Evolutionary conservation across 1,140 invertebrate genomes (phyloP).

Genomic region (Ceratitis capitata): DNA sequence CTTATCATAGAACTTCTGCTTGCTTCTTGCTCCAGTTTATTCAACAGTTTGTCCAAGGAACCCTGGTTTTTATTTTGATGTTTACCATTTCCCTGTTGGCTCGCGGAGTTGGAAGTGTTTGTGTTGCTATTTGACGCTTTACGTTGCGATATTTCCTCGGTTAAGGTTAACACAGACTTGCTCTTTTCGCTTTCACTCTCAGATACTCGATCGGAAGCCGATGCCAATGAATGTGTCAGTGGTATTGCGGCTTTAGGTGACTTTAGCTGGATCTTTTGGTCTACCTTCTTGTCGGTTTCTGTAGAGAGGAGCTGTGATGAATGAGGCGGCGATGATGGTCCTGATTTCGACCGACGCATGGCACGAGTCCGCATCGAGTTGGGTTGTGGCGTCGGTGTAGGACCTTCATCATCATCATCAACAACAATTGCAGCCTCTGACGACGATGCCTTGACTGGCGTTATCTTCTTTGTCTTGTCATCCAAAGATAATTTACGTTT

Average conservation of each 20-base stretch:
- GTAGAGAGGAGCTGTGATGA: slow-evolving; percentile 40
- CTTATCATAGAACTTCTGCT: slow-evolving; percentile 41
- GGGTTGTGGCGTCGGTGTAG: neutral
- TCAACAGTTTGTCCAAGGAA: slow-evolving; percentile 57
- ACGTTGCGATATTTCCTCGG: slow-evolving; percentile 57
- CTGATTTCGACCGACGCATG: slow-evolving; percentile 56
- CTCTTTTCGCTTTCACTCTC: slow-evolving; percentile 46
- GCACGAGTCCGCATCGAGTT: slow-evolving; percentile 47
- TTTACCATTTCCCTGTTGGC: neutral
- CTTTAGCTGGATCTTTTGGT: slow-evolving; percentile 13
- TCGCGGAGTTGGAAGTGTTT: neutral
- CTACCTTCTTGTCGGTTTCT: slow-evolving; percentile 23
- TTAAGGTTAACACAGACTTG: slow-evolving; percentile 45
- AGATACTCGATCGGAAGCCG: neutral
- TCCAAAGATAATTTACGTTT: slow-evolving; percentile 50
- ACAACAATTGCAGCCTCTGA: neutral
- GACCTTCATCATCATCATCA: slow-evolving; percentile 19
- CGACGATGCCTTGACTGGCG: neutral
- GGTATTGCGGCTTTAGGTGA: neutral
- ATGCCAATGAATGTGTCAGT: neutral
- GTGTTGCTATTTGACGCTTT: slow-evolving; percentile 50
- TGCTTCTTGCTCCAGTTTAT: slow-evolving; percentile 58
- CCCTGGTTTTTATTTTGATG: slow-evolving; percentile 49
- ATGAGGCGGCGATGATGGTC: slow-evolving; percentile 51
- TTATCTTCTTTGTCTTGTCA: slow-evolving; percentile 44